Conservation (phyloP, 2,113 vertebrate genomes). For the Centropus unirufus region DNA sequence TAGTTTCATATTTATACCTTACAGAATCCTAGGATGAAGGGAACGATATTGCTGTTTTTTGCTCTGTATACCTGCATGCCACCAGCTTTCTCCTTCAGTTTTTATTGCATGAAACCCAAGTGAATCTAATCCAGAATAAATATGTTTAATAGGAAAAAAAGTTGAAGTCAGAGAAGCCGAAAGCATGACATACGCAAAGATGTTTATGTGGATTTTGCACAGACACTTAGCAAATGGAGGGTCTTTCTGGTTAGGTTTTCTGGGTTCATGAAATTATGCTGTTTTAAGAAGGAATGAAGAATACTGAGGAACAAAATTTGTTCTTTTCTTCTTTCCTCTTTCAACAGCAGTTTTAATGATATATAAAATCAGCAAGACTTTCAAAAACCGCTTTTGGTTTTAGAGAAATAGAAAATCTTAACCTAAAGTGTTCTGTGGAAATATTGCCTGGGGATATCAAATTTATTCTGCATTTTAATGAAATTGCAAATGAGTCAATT, state of each 20-base stretch:
- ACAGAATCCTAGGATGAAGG: not conserved
- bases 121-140: not conserved
- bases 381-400: conserved; percentile 3
- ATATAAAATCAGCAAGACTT: conserved; percentile 18
- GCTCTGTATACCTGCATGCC: not conserved
- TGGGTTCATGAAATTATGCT: not conserved
- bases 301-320: not conserved
- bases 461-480: conserved; percentile 67
- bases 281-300: not conserved
- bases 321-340: not conserved
- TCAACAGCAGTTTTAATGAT: conserved; percentile 18
- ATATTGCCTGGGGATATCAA: conserved; percentile 50
- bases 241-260: not conserved
- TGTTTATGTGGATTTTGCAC: not conserved
- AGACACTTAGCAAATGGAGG: not conserved
- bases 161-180: not conserved
- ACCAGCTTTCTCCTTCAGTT: not conserved
- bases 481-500: conserved; percentile 67
- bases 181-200: not conserved
- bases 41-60: not conserved
- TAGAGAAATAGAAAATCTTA: conserved; percentile 24
- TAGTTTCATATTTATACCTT: not conserved
- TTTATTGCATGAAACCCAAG: not conserved
- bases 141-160: not conserved
- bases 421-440: conserved; percentile 30